These are phyloP conservation scores for Catostylus mosaicus DNA, from an alignment of 30 jellyfish, hydroid and myxozoan species.

Conservation along the genomic window DNA sequence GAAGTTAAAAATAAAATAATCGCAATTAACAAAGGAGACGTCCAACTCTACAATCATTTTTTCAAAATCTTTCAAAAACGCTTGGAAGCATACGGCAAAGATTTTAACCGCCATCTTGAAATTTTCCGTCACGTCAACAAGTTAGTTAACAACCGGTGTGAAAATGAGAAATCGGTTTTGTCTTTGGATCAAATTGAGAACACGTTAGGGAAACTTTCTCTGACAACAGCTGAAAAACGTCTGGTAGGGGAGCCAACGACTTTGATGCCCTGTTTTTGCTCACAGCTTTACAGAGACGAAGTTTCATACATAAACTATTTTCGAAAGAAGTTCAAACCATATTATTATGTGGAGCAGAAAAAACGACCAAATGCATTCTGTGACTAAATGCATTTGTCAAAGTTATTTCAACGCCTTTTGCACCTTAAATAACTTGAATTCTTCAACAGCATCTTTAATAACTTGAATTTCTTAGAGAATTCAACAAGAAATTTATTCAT, in stretches of 20 bases:
- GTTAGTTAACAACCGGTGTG: conserved; percentile 30
- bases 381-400: not conserved
- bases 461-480: no score
- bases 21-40: conserved; percentile 60
- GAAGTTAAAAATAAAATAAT: conserved; percentile 45
- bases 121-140: conserved; percentile 48
- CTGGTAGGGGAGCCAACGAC: conserved; percentile 28
- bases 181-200: conserved; percentile 1
- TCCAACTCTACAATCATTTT: conserved; percentile 63
- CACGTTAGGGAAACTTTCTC: conserved; percentile 14
- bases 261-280: conserved; percentile 66
- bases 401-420: no score
- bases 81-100: conserved; percentile 32
- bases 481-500: no score
- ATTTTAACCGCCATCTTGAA: conserved; percentile 57
- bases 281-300: conserved; percentile 63
- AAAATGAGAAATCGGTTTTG: not conserved
- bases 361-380: not conserved
- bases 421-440: no score
- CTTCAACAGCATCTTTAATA: no score
- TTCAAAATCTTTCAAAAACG: conserved; percentile 21
- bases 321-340: conserved; percentile 57
- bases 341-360: conserved; percentile 35
- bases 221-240: conserved; percentile 4
- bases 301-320: conserved; percentile 57